These are phyloP conservation scores for Acomys russatus DNA, from an alignment of 2,797 vertebrate species.

Conservation along the genomic window DNA sequence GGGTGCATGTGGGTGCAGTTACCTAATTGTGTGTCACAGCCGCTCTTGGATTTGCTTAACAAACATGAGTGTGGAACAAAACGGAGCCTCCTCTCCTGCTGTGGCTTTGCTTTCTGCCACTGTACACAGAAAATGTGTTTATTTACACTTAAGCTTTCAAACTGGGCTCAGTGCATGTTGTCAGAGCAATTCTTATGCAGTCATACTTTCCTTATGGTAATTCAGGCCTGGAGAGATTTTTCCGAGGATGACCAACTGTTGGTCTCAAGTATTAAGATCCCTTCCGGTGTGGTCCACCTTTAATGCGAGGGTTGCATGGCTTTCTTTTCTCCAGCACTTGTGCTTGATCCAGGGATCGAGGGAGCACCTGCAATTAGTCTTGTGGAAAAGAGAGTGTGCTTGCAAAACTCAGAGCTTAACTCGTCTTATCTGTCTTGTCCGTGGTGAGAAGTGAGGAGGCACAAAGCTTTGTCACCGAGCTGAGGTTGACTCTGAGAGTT, in stretches of 20 bases:
- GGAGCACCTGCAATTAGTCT: slow-evolving; percentile 46
- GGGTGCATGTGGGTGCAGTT: slow-evolving; percentile 3
- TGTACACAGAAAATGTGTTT: slow-evolving; percentile 32
- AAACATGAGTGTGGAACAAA: slow-evolving; percentile 20
- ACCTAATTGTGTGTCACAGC: slow-evolving; percentile 1
- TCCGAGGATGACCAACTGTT: slow-evolving; percentile 76
- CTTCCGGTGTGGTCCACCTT: slow-evolving; percentile 76
- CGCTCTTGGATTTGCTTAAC: slow-evolving; percentile 33
- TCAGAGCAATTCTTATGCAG: slow-evolving; percentile 62
- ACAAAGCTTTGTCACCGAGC: slow-evolving; percentile 72
- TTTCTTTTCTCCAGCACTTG: slow-evolving; percentile 84
- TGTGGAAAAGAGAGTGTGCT: slow-evolving; percentile 44
- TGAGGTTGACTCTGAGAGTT: slow-evolving; percentile 67
- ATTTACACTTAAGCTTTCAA: slow-evolving; percentile 80
- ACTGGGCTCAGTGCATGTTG: slow-evolving; percentile 49
- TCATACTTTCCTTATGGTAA: slow-evolving; percentile 58
- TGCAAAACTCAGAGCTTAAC: slow-evolving; percentile 57
- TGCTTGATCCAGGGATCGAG: slow-evolving; percentile 56
- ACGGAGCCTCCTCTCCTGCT: slow-evolving; percentile 21
- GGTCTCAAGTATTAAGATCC: slow-evolving; percentile 75
- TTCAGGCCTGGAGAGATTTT: slow-evolving; percentile 62
- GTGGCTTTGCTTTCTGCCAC: slow-evolving; percentile 14
- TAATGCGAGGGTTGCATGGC: slow-evolving; percentile 76
- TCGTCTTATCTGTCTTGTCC: slow-evolving; percentile 56
- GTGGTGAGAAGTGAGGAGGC: slow-evolving; percentile 28